Base-by-base conservation (phyloP, 2,113 vertebrate genomes). In the Arvicanthis niloticus region DNA sequence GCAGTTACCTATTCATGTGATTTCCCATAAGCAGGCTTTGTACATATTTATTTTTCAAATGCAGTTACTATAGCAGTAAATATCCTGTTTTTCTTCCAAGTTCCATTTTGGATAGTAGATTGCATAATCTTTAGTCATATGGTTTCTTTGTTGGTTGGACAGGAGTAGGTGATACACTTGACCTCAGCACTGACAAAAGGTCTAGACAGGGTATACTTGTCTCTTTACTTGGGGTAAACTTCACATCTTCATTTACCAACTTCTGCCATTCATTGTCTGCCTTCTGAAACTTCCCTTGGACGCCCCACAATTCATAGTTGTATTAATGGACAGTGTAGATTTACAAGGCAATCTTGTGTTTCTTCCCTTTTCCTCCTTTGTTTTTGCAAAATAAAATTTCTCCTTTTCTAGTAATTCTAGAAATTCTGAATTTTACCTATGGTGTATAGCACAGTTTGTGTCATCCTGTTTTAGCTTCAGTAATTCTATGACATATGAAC, bases 81-180 rank as follows among this genome's bases (percentile, higher is more conserved):
- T 37, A 17, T n/a, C 8, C 13, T 31, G 15, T 87, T 31, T 29
- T 8, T 37, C 6, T 48, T 7, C 3, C 29, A 34, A 62, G 19
- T 77, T 62, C 3, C 40, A 65, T 42, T 48, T 77, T 24, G 17
- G 3, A 6, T 10, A 62, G 12, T 13, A 0, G 72, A 48, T 9
- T 65, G 40, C 40, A 3, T 40, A 2, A 8, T 21, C 62, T 24
- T 68, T 11, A 51, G 29, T 48, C 42, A 68, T 67, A 51, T n/a
- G 22, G 13, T 40, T 8, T 22, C 37, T 40, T n/a, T 72, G 8
- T 29, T 72, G 24, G 24, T 58, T 40, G 15, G 11, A 17, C 37
- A n/a, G 2, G 5, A 72, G 0, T 15, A 40, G 22, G 5, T n/a
- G 12, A 53, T 24, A n/a, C 6, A n/a, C 1, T 12, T 34, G 5